These are phyloP conservation scores for Carcharodon carcharias DNA, from an alignment of 2,797 vertebrate species.

Conservation along the genomic window DNA sequence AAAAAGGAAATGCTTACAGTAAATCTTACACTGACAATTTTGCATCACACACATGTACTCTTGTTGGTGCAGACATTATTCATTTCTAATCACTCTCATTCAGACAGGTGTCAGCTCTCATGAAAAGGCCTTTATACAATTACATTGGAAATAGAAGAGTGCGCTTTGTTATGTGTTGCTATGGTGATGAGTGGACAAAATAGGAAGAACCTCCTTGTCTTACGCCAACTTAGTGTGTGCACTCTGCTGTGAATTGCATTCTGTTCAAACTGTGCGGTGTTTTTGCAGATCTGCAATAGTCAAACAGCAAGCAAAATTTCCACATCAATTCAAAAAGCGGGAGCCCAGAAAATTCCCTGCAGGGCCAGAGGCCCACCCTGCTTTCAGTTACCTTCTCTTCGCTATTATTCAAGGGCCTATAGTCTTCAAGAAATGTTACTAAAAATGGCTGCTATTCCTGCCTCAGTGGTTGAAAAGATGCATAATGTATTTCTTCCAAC, in stretches of 20 bases:
- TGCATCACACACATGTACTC: slow-evolving; percentile 53
- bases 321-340: slow-evolving; percentile 55
- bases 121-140: slow-evolving; percentile 70
- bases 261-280: slow-evolving; percentile 56
- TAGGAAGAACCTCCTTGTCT: slow-evolving; percentile 65
- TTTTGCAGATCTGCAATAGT: slow-evolving; percentile 52
- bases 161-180: slow-evolving; percentile 78
- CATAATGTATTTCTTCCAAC: neutral
- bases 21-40: slow-evolving; percentile 45
- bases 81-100: slow-evolving; percentile 59
- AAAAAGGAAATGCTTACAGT: slow-evolving; percentile 54
- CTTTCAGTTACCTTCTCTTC: slow-evolving; percentile 50
- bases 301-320: slow-evolving; percentile 56
- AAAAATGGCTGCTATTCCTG: neutral
- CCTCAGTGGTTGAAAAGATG: neutral
- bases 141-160: slow-evolving; percentile 73
- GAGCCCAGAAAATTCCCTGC: slow-evolving; percentile 51
- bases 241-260: slow-evolving; percentile 63
- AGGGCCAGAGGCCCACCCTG: slow-evolving; percentile 54
- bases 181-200: slow-evolving; percentile 69
- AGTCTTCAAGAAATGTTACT: neutral
- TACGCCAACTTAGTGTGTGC: slow-evolving; percentile 67
- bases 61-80: slow-evolving; percentile 54
- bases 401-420: slow-evolving; percentile 52
- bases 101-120: slow-evolving; percentile 63